Evolutionary conservation across 2,113 vertebrate species (phyloP).

Genomic region (Zosterops hypoxanthus): DNA sequence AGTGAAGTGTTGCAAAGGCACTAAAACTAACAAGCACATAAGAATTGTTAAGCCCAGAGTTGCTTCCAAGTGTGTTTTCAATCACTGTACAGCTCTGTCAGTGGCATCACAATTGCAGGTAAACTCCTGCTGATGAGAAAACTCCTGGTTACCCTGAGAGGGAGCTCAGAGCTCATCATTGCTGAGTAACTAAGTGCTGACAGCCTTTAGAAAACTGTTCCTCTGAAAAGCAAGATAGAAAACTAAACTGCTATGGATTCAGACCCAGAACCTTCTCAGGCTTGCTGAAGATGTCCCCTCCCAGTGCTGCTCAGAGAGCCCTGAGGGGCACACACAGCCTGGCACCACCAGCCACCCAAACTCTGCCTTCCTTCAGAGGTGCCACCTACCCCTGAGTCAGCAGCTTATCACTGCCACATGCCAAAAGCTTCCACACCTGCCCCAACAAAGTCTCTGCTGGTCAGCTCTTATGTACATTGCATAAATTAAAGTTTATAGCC

Average conservation of each 20-base stretch:
- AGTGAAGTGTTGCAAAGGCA: background rate
- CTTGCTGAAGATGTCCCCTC: background rate
- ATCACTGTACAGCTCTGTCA: background rate
- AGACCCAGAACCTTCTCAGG: background rate
- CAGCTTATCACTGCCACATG: background rate
- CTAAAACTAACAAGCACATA: background rate
- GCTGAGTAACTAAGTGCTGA: background rate
- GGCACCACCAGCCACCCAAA: background rate
- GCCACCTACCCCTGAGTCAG: background rate
- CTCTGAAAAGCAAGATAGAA: background rate
- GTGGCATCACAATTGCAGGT: background rate
- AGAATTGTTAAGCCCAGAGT: background rate
- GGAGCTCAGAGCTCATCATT: background rate
- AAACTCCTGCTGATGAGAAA: background rate
- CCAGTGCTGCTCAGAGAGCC: background rate
- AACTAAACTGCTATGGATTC: background rate
- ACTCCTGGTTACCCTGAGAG: background rate
- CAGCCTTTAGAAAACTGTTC: background rate
- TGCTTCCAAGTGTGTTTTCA: background rate
- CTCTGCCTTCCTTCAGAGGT: background rate
- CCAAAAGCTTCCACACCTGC: background rate
- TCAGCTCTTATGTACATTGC: background rate
- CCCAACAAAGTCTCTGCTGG: background rate
- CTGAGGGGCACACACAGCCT: accelerated
- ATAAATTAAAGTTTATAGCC: background rate